Conservation (phyloP, 2,888 invertebrate species). For the Sicus ferrugineus region DNA sequence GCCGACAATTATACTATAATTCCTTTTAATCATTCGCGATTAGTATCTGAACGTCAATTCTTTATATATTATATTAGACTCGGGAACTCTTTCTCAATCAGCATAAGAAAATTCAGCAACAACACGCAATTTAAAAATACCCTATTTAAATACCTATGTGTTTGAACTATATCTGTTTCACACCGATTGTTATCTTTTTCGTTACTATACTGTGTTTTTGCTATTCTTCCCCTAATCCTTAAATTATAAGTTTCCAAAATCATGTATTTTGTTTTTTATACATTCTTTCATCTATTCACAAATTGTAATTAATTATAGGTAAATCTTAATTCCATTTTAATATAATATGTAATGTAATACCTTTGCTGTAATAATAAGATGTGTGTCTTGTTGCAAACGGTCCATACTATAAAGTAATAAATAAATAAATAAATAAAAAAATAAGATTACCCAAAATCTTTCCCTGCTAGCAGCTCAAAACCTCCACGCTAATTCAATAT, state of each 20-base stretch:
- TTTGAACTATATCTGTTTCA: background rate
- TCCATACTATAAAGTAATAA: no score
- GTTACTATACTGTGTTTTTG: background rate
- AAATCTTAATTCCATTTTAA: no score
- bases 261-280: background rate
- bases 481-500: no score
- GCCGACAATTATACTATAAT: background rate
- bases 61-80: background rate
- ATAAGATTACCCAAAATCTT: no score
- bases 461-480: no score
- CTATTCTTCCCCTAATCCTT: background rate
- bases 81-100: background rate
- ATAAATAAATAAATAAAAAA: no score
- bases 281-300: background rate
- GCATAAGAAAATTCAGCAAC: background rate
- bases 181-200: background rate
- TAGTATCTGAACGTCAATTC: constrained; percentile 6
- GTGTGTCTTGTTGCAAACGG: no score
- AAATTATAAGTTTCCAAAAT: background rate
- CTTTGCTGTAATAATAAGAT: no score
- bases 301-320: background rate
- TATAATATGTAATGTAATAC: no score
- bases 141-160: background rate
- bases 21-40: background rate
- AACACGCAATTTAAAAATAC: background rate